Percentiles rank a stretch among this genome's conserved stretches.
These are phyloP conservation scores for Ferrisia virgata DNA, from an alignment of 2,888 invertebrate genomes.

Conservation along the genomic window DNA sequence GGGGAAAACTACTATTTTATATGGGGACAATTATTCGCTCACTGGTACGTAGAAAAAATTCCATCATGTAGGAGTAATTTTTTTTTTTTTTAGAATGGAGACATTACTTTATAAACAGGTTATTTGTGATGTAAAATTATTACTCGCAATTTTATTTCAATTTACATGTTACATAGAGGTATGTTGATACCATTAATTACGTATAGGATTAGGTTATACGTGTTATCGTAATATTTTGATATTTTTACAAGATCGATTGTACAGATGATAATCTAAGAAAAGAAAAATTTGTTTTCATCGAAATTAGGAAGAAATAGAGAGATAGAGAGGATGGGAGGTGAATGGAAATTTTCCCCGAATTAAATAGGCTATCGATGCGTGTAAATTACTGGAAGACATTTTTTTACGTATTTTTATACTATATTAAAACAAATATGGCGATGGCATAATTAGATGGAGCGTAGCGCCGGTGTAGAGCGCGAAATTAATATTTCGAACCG, in stretches of 20 bases:
- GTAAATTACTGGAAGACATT: too few relatives aligned
- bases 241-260: too few relatives aligned
- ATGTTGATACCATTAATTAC: neutral
- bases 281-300: too few relatives aligned
- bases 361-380: too few relatives aligned
- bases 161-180: neutral
- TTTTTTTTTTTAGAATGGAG: neutral
- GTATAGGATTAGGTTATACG: too few relatives aligned
- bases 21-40: neutral
- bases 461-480: too few relatives aligned
- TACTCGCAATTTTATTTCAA: neutral
- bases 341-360: too few relatives aligned
- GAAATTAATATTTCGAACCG: conserved; percentile 11
- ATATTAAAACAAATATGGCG: too few relatives aligned
- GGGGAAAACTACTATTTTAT: conserved; percentile 3
- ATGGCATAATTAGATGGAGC: neutral
- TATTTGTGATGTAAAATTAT: neutral
- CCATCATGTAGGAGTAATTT: conserved; percentile 1
- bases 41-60: neutral
- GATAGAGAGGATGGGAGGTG: too few relatives aligned
- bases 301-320: too few relatives aligned
- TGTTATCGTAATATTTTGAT: neutral
- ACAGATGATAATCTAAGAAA: too few relatives aligned
- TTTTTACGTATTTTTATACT: too few relatives aligned
- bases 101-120: neutral